Percentiles rank a stretch among this genome's conserved stretches.
phyloP scores from a whole-genome alignment of 2,888 invertebrate species.

The Synanthedon formicaeformis region DNA sequence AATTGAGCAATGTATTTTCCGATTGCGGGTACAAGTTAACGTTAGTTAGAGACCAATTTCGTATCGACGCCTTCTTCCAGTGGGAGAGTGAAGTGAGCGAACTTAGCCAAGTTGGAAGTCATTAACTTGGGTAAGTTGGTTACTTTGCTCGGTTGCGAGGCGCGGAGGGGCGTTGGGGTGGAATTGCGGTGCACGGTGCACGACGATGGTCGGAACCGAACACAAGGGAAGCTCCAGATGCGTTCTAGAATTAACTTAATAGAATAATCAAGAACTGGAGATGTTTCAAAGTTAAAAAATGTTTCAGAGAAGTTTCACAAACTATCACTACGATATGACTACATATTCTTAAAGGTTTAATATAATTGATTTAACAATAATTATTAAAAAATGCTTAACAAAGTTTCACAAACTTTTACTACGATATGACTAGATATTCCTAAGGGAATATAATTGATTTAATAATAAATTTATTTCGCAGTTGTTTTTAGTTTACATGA shows the following conservation, averaged over 20 bases:
- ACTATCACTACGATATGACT: too few relatives aligned
- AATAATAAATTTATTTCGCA: too few relatives aligned
- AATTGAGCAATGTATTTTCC: conserved; percentile 4
- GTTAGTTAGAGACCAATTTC: conserved; percentile 33
- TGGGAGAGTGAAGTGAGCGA: conserved; percentile 11
- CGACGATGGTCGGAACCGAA: conserved; percentile 13
- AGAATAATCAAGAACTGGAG: conserved; percentile 26
- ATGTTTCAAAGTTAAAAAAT: not conserved
- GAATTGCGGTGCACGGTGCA: conserved; percentile 16
- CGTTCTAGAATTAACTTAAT: conserved; percentile 31
- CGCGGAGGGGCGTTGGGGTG: not conserved
- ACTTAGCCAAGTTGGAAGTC: conserved; percentile 33
- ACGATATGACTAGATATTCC: too few relatives aligned
- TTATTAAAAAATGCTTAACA: too few relatives aligned
- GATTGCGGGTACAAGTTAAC: conserved; percentile 32
- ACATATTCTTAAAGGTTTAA: too few relatives aligned
- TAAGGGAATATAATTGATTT: too few relatives aligned
- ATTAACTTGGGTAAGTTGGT: conserved; percentile 46
- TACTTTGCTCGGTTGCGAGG: conserved; percentile 15
- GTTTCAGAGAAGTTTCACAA: too few relatives aligned
- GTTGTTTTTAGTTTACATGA: too few relatives aligned
- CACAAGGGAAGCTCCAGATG: conserved; percentile 22
- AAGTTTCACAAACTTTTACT: too few relatives aligned
- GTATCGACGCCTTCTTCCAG: conserved; percentile 16
- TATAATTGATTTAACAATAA: too few relatives aligned